Conservation (phyloP, 2,113 vertebrate species). For the Ammodytes dubius region DNA sequence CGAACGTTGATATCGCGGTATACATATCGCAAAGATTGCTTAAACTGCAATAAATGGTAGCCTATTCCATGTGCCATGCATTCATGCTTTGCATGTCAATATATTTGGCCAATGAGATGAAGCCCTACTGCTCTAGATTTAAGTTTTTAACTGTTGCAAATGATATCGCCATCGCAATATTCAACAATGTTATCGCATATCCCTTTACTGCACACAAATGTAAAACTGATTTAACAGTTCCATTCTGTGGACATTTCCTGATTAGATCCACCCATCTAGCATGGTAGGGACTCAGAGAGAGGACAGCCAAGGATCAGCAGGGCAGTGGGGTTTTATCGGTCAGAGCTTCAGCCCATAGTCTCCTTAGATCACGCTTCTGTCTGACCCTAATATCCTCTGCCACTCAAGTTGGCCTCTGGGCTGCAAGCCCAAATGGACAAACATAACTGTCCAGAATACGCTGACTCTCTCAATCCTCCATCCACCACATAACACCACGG, state of each 20-base stretch:
- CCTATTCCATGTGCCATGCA: too few relatives aligned
- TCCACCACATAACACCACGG: slow-evolving; percentile 27
- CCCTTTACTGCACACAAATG: not conserved
- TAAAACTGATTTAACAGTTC: not conserved
- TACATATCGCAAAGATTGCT: too few relatives aligned
- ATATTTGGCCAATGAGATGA: too few relatives aligned
- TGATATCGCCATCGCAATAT: too few relatives aligned
- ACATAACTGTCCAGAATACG: slow-evolving; percentile 67
- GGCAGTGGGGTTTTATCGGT: slow-evolving; percentile 67
- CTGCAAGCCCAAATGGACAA: slow-evolving; percentile 64
- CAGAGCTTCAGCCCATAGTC: slow-evolving; percentile 69
- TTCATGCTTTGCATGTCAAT: too few relatives aligned
- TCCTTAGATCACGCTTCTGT: slow-evolving; percentile 63
- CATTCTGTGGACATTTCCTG: not conserved
- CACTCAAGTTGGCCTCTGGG: slow-evolving; percentile 70
- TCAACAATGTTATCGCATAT: too few relatives aligned
- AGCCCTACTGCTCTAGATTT: too few relatives aligned
- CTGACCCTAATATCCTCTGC: slow-evolving; percentile 81
- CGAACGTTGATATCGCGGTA: too few relatives aligned
- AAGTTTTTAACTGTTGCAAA: too few relatives aligned
- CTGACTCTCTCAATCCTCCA: slow-evolving; percentile 63
- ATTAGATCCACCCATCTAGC: not conserved
- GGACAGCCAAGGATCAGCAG: slow-evolving; percentile 62
- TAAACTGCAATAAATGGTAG: too few relatives aligned
- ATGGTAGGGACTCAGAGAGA: slow-evolving; percentile 30